These are phyloP conservation scores for Carassius carassius DNA, from an alignment of 2,113 vertebrate genomes.

Conservation along the genomic window DNA sequence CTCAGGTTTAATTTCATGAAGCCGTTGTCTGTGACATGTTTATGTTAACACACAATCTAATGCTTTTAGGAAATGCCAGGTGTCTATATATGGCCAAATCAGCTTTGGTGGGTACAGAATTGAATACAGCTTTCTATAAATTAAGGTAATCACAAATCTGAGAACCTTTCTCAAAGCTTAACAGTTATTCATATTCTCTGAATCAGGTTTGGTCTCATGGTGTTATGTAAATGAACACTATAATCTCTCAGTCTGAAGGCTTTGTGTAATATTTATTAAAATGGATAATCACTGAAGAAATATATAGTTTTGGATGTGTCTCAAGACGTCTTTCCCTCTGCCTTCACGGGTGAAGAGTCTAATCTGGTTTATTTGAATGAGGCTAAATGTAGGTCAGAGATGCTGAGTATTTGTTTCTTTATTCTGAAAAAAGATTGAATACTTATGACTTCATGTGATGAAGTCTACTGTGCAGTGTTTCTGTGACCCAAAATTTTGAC, in stretches of 20 bases:
- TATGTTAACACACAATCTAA: constrained; percentile 36
- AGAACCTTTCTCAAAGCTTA: background rate
- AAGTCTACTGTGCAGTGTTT: background rate
- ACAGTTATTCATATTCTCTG: background rate
- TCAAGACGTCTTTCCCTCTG: background rate
- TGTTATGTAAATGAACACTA: background rate
- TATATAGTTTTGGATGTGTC: background rate
- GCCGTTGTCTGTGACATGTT: constrained; percentile 11
- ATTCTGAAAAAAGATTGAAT: background rate
- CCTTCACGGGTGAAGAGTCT: background rate
- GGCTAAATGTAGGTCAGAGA: constrained; percentile 39
- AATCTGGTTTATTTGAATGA: constrained; percentile 10
- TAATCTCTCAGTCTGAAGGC: background rate
- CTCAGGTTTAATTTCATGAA: constrained; percentile 44
- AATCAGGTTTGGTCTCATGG: background rate
- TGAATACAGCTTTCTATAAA: background rate
- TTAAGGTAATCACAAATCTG: background rate
- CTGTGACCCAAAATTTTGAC: background rate
- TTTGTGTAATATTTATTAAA: background rate
- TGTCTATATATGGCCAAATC: background rate
- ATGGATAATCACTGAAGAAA: background rate
- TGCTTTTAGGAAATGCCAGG: background rate
- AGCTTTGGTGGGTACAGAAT: background rate
- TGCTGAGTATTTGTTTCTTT: background rate
- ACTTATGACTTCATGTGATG: background rate